Percentiles rank a stretch among this genome's conserved stretches.
These are phyloP conservation scores for Notothenia rossii DNA, from an alignment of 2,113 vertebrate species.

Conservation along the genomic window DNA sequence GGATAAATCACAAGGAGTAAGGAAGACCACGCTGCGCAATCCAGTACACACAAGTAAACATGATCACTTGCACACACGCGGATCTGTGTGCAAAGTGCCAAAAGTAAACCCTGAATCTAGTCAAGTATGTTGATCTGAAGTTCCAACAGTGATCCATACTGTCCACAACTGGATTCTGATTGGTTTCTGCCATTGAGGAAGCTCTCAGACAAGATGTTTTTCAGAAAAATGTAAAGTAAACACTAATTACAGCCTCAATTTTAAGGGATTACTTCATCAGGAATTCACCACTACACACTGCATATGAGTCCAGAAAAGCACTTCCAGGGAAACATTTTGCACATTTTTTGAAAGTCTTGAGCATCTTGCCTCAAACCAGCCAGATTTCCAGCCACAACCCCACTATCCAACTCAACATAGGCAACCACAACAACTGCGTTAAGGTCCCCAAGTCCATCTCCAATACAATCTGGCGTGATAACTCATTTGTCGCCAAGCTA, in stretches of 20 bases:
- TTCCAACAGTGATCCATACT: no score
- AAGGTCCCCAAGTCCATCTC: neutral
- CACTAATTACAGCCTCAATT: no score
- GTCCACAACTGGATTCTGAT: neutral
- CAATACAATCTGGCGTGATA: neutral
- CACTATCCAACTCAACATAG: neutral
- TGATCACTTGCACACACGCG: slow-evolving; percentile 25
- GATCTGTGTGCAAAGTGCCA: slow-evolving; percentile 54
- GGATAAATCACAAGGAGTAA: slow-evolving; percentile 64
- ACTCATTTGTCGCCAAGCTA: neutral
- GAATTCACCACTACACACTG: no score
- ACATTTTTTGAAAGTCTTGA: no score
- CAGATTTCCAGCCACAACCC: no score
- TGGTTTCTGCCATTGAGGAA: neutral
- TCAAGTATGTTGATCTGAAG: neutral
- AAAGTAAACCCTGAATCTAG: slow-evolving; percentile 5
- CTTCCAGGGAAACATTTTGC: no score
- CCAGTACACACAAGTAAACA: slow-evolving; percentile 9
- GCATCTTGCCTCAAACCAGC: no score
- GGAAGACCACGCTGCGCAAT: slow-evolving; percentile 24
- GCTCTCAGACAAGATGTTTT: neutral
- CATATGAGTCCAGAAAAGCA: neutral
- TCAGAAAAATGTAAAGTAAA: no score
- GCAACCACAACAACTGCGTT: neutral
- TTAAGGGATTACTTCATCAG: no score